Base-by-base conservation (phyloP, 2,888 invertebrate species). In the Plebejus argus region DNA sequence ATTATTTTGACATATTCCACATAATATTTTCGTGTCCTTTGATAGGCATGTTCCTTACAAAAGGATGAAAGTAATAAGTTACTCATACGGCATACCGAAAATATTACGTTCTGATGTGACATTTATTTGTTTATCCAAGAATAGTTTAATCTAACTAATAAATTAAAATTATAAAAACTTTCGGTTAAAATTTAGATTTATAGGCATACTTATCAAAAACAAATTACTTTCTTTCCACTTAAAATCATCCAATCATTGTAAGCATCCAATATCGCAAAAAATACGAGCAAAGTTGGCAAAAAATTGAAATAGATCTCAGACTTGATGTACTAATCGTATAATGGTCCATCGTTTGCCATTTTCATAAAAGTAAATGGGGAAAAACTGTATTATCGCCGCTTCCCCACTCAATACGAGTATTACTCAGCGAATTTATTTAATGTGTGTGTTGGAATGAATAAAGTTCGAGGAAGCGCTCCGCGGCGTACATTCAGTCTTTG, bases 401-500 rank as follows among this genome's bases (percentile, higher is more conserved):
- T 49, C 49, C 39, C 45, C 72, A 5, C 53, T 53, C 53, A 53
- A 53, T 53, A 53, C 53, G 71, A 77, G 35, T 56, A 72, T 77
- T 77, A 71, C 56, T 70, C 71, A 35, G 77, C 35, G 56, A 77
- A 77, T 71, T 72, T 77, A 39, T 71, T 74, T 35, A 53, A 72
- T 71, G 77, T 77, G 71, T 77, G 56, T 56, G 77, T 71, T 71
- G 70, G 56, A 72, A 77, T 77, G 77, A 72, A 77, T 72, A 77
- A 77, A 72, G 77, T 77, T 77, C 58, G 77, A 70, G 77, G 49
- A 58, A 10, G 45, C 45, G 71, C 53, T 74, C 70, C 58, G 45
- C 70, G 66, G 66, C 76, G 78, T 5, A 77, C 80, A 80, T 82
- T 79, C 81, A 80, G 79, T 79, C 81, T 81, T 82, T 81, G 81